Evolutionary conservation across 2,113 vertebrate species (phyloP).

Genomic region (Campylomormyrus numenius): DNA sequence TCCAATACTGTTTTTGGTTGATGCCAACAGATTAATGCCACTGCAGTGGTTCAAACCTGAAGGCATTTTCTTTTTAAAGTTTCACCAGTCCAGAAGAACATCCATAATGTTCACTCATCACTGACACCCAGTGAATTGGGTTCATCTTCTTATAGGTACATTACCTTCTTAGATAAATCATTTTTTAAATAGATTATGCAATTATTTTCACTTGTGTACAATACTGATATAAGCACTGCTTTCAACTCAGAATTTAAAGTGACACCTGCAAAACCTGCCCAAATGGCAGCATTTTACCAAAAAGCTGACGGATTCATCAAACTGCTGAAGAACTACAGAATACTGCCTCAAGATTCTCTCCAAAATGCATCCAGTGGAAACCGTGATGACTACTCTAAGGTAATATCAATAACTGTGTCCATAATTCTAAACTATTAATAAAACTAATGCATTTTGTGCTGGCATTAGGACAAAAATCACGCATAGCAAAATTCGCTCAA

Average conservation of each 20-base stretch:
- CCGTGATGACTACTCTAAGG: background rate
- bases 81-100: background rate
- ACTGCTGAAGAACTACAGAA: background rate
- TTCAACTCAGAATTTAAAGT: background rate
- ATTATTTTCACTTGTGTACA: background rate
- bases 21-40: background rate
- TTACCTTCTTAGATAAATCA: background rate
- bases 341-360: background rate
- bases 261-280: background rate
- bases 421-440: background rate
- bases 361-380: background rate
- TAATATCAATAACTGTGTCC: background rate
- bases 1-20: background rate
- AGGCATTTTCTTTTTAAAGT: background rate
- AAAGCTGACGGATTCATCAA: background rate
- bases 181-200: background rate
- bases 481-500: background rate
- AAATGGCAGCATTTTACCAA: background rate
- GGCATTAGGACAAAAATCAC: background rate
- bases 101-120: background rate
- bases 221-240: background rate
- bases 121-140: background rate
- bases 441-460: background rate
- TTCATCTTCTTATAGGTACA: background rate
- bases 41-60: background rate